Base-by-base conservation (phyloP, 2,888 invertebrate genomes). In the Tortrix viridana region DNA sequence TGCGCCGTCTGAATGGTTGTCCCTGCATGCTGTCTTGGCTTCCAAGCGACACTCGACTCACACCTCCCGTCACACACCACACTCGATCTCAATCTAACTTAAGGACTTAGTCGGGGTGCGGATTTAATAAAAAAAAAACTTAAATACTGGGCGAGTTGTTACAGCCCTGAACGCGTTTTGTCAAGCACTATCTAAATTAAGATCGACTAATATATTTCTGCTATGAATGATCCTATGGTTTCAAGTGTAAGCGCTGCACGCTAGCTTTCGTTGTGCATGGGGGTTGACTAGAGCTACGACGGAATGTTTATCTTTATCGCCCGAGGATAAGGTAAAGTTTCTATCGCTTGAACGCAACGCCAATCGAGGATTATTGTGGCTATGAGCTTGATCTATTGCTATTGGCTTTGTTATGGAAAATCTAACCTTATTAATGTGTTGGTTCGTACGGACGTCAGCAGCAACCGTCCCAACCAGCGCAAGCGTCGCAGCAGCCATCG, bases 351-450 rank as follows among this genome's bases (percentile, higher is more conserved):
- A 79, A 79, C 79, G 91, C 90, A 87, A 80, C 75, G 87, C 85
- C 88, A 85, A 82, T 71, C 79, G 77, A 75, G 80, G 77, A 72
- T 76, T 77, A 52, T 41, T 75, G 82, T 91, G 87, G 90, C 91
- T 91, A 87, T 84, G 77, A 84, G 88, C 90, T 90, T 88, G 79
- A 76, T 77, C 75, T 77, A 82, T 92, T 91, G 91, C 91, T 92
- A 81, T 84, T 86, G 84, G 89, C 87, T 89, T 89, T 79, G 75
- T 86, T 81, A 90, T 87, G 89, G 91, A 92, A 91, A 92, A 92
- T 91, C 92, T 92, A 92, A 92, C 92, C 92, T 92, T 90, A 91
- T 91, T 92, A 92, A 92, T 92, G 92, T 92, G 89, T 92, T 92
- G 92, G 91, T 92, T 86, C 92, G 92, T 92, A 92, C 91, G 92